Evolutionary conservation across 2,113 vertebrate genomes (phyloP), one percentile per base, ranked within the genome.

Genomic region (Catharus fuscescens): DNA sequence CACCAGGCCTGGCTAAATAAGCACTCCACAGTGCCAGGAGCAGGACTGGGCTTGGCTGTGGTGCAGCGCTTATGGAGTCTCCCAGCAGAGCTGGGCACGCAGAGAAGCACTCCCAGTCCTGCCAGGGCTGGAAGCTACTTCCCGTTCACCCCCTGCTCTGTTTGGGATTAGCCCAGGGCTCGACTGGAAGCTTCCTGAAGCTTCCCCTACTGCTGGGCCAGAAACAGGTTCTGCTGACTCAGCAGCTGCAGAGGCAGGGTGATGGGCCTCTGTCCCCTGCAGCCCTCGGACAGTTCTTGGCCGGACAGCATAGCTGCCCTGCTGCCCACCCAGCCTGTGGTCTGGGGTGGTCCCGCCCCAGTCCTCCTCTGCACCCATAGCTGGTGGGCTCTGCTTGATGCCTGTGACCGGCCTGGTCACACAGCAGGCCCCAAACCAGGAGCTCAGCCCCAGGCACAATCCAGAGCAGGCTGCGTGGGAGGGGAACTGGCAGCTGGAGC

Each of bases 201-300:
- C 28, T 86, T 78, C 50, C 12, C 50, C 48, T 32, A 14, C 67
- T 19, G 62, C 61, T 42, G 45, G 52, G 69, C 76, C 19, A 29
- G 86, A 89, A 94, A 83, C 5, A 6, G 2, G 28, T 47, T 79
- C 34, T 17, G 50, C 78, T 82, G 90, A 93, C 36, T 88, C 70
- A 48, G 88, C 80, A 79, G 44, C 47, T 1, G 0, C 79, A 23
- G 40, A 19, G 29, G 29, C 0, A 0, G 10, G 38, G 28, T 14
- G 38, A 25, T 28, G 79, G 48, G 21, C 5, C 34, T 38, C n/a
- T 7, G 4, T 32, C 6, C 64, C 24, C 28, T 8, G 2, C 62
- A 23, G 20, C 57, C 26, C 42, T 47, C 19, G 8, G 29, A 42
- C 21, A 61, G 45, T 18, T 48, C 29, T 36, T 14, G 42, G 25